Percentiles rank a stretch among this genome's conserved stretches.
Evolutionary conservation across 2,888 invertebrate genomes (phyloP).

Genomic region (Ormyrus rosae): DNA sequence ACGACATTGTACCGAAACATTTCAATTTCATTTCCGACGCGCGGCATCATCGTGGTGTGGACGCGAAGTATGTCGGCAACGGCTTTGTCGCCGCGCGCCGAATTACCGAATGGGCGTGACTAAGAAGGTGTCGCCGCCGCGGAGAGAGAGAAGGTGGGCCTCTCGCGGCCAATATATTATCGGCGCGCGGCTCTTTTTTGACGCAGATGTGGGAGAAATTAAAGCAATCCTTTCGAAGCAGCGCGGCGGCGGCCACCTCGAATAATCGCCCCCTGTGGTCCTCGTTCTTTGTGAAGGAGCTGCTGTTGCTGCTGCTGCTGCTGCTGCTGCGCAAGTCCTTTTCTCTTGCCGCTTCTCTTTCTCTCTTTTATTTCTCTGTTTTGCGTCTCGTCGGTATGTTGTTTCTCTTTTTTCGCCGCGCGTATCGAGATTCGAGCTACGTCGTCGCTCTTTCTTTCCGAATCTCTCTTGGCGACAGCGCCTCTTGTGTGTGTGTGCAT

Average conservation of each 20-base stretch:
- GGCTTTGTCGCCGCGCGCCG: constrained; percentile 27
- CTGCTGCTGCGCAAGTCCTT: too few species aligned
- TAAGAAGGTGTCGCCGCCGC: neutral
- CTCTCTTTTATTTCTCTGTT: constrained; percentile 44
- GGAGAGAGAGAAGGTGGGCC: neutral
- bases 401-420: constrained; percentile 47
- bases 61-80: neutral
- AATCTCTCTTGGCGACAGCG: constrained; percentile 52
- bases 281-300: constrained; percentile 52
- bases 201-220: constrained; percentile 73
- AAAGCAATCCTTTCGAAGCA: constrained; percentile 70
- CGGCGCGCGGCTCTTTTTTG: constrained; percentile 65
- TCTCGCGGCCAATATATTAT: constrained; percentile 68
- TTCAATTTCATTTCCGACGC: constrained; percentile 41
- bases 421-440: too few species aligned
- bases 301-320: neutral
- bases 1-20: constrained; percentile 41
- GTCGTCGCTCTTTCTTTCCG: constrained; percentile 38
- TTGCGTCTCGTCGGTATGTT: constrained; percentile 14
- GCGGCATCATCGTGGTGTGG: constrained; percentile 1
- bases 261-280: constrained; percentile 67
- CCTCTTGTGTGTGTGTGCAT: neutral
- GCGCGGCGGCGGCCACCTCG: constrained; percentile 57
- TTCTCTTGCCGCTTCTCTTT: neutral
- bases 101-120: constrained; percentile 35